These are phyloP conservation scores for Macquaria ambigua DNA, from an alignment of 2,113 vertebrate genomes.

Conservation along the genomic window DNA sequence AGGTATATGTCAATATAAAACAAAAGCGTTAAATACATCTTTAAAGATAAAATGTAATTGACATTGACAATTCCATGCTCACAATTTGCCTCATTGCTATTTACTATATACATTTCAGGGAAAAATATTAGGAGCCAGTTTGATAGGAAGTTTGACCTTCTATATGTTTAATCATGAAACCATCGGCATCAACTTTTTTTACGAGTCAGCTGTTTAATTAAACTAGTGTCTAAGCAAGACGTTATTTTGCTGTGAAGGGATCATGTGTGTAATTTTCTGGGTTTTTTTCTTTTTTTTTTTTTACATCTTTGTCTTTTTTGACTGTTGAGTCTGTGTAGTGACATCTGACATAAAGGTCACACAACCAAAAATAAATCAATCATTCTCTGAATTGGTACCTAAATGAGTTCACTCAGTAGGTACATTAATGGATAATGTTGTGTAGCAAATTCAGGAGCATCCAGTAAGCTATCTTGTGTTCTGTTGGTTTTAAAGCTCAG, in stretches of 20 bases:
- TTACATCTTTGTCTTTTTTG: neutral
- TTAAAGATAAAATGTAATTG: neutral
- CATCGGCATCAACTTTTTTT: neutral
- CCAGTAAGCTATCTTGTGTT: neutral
- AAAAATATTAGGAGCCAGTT: constrained; percentile 16
- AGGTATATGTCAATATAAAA: neutral
- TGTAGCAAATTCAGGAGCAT: constrained; percentile 21
- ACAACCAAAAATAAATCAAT: neutral
- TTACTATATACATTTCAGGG: constrained; percentile 63
- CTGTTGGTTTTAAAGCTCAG: constrained; percentile 4
- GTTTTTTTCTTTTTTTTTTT: neutral
- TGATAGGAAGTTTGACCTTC: constrained; percentile 4
- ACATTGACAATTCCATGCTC: neutral
- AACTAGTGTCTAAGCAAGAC: neutral
- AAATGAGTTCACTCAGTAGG: neutral
- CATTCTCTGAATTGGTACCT: neutral
- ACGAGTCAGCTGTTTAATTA: neutral
- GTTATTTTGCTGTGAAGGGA: neutral
- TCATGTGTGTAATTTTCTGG: constrained; percentile 3
- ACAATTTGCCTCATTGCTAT: constrained; percentile 37
- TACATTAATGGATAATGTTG: neutral
- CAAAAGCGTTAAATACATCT: neutral
- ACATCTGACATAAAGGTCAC: neutral
- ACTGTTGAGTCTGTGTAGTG: neutral
- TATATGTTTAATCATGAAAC: constrained; percentile 42